Percentiles rank a stretch among this genome's conserved stretches.
Conservation (phyloP, 2,888 invertebrate species). For the Drosophila sordidula region DNA sequence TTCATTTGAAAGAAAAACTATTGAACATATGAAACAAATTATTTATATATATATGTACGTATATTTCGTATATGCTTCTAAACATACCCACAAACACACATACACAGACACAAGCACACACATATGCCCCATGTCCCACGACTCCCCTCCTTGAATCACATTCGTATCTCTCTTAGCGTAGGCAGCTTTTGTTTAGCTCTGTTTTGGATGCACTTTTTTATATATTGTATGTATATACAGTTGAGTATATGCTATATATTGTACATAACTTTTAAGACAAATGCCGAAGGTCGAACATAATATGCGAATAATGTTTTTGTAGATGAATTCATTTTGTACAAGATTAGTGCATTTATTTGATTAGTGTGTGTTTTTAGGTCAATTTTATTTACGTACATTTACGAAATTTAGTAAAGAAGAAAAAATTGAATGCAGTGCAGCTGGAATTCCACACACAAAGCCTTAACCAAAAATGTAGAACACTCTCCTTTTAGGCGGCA, state of each 20-base stretch:
- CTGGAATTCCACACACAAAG: slow-evolving; percentile 54
- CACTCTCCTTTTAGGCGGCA: slow-evolving; percentile 33
- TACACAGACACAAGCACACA: slow-evolving; percentile 5
- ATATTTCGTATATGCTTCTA: slow-evolving; percentile 26
- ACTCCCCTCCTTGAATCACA: slow-evolving; percentile 7
- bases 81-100: slow-evolving; percentile 8
- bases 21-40: slow-evolving; percentile 43
- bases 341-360: slow-evolving; percentile 65
- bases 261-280: slow-evolving; percentile 57
- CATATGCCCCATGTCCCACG: not conserved
- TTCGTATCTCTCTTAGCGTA: slow-evolving; percentile 41
- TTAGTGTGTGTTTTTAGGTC: slow-evolving; percentile 61
- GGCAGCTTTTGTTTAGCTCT: slow-evolving; percentile 74
- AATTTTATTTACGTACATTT: slow-evolving; percentile 57
- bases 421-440: slow-evolving; percentile 42
- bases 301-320: slow-evolving; percentile 42
- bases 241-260: slow-evolving; percentile 37
- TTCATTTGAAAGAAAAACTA: slow-evolving; percentile 54
- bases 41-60: slow-evolving; percentile 19
- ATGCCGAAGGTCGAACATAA: slow-evolving; percentile 30
- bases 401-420: slow-evolving; percentile 36
- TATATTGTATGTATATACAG: slow-evolving; percentile 25
- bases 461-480: slow-evolving; percentile 48
- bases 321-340: slow-evolving; percentile 59
- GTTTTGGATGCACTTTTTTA: slow-evolving; percentile 73